Evolutionary conservation across 2,888 invertebrate genomes (phyloP), one percentile per base, ranked within the genome.

Genomic region (Caenorhabditis uteleia): DNA sequence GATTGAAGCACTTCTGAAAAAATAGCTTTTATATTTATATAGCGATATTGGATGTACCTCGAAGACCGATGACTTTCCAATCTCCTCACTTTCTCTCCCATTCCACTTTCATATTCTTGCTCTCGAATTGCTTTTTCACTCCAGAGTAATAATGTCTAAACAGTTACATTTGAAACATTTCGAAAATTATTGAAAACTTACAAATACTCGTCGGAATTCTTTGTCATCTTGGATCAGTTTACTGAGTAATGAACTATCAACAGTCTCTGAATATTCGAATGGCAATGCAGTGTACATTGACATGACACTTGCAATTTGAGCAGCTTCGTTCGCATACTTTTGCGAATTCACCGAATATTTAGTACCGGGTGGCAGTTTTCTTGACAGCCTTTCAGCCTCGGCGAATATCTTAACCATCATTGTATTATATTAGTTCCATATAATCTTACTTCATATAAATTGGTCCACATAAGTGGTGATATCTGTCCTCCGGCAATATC

Each of bases 311-410:
- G 59, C 50, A 18, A 65, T 50, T 47, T 65, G 65, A 26, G 59
- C 65, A n/a, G 59, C 65, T 48, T 65, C 65, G 18, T 51, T 65
- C 8, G 65, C 59, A 20, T 60, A 60, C 25, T 51, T 59, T 29
- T 53, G 56, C 3, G 66, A 53, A 3, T n/a, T 8, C 14, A 39
- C 16, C 1, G 65, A 36, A 33, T 48, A 53, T 18, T 43, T 49
- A 2, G 53, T 16, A n/a, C 51, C 55, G 20, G 39, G 14, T n/a
- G 57, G 58, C 14, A 59, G 38, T 33, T 56, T 60, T 1, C 66
- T 21, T 14, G 60, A 60, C 18, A 53, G 66, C 23, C 12, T 40
- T 44, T 65, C 65, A 7, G 50, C 39, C 10, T 54, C 60, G 3
- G 51, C 53, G 18, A 53, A 65, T 20, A 59, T 65, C 50, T 56